Conservation (phyloP, 2,797 vertebrate genomes). For the Austrolebias charrua region DNA sequence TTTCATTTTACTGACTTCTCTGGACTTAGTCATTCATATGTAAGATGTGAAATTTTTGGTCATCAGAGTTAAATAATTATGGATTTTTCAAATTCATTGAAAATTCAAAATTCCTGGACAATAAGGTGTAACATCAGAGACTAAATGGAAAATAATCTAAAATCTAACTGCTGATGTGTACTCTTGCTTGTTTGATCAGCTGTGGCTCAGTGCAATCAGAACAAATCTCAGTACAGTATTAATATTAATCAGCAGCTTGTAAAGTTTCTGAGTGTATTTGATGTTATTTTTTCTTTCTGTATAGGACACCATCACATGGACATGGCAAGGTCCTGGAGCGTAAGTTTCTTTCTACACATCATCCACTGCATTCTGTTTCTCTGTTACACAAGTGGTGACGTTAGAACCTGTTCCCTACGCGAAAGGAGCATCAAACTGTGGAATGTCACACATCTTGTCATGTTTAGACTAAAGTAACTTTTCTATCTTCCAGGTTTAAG, state of each 20-base stretch:
- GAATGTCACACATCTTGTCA: background rate
- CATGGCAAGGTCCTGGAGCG: constrained; percentile 92
- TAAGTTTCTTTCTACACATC: constrained; percentile 75
- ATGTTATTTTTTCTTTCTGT: constrained; percentile 33
- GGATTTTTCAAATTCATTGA: too few species aligned
- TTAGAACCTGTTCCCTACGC: constrained; percentile 12
- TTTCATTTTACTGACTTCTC: too few species aligned
- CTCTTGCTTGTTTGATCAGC: background rate
- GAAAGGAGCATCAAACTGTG: background rate
- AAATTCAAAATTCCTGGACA: too few species aligned
- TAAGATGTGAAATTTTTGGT: too few species aligned
- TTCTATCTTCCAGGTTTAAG: constrained; percentile 80
- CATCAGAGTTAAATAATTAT: too few species aligned
- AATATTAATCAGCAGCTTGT: background rate
- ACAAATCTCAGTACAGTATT: too few species aligned
- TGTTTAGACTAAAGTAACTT: background rate
- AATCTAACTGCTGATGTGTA: too few species aligned
- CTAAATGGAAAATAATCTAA: too few species aligned
- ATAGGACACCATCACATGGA: constrained; percentile 95
- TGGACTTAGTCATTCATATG: too few species aligned
- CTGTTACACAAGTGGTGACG: background rate
- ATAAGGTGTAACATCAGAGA: too few species aligned
- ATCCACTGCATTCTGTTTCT: background rate
- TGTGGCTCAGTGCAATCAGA: background rate
- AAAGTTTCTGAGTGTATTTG: constrained; percentile 21